Conservation (phyloP, 2,888 invertebrate species). For the Alloscopus bannaensis region DNA sequence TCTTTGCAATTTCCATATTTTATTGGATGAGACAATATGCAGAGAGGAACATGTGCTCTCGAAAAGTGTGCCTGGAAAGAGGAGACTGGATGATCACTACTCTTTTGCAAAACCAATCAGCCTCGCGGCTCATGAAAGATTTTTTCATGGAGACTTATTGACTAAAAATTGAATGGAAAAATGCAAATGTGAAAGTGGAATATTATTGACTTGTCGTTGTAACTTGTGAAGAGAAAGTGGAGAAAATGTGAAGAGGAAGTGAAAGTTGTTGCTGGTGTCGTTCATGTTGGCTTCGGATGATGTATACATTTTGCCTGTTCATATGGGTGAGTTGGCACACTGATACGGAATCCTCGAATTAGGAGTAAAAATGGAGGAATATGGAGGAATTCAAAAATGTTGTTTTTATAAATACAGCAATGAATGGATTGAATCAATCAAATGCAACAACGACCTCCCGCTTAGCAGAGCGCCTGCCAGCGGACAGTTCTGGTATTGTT, state of each 20-base stretch:
- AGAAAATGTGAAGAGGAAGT: not conserved
- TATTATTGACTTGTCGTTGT: no score
- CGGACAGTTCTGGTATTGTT: constrained; percentile 69
- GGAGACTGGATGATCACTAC: no score
- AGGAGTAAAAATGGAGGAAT: not conserved
- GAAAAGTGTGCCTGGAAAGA: constrained; percentile 4
- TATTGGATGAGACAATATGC: constrained; percentile 7
- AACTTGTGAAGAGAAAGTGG: not conserved
- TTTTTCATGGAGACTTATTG: not conserved
- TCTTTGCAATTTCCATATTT: constrained; percentile 19
- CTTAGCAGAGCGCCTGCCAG: constrained; percentile 67
- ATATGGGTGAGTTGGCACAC: constrained; percentile 6
- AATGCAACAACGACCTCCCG: constrained; percentile 20
- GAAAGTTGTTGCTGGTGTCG: constrained; percentile 7
- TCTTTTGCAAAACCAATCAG: no score
- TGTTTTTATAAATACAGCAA: constrained; percentile 40
- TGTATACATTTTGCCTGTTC: not conserved
- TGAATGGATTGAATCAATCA: constrained; percentile 66
- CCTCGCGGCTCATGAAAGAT: no score
- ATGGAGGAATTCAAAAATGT: not conserved
- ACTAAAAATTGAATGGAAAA: not conserved
- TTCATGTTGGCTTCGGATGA: not conserved
- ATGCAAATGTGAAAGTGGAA: not conserved
- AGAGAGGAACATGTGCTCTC: constrained; percentile 24
- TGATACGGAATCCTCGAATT: not conserved